phyloP scores from a whole-genome alignment of 2,888 invertebrate genomes.

The Macrosiphum euphorbiae region DNA sequence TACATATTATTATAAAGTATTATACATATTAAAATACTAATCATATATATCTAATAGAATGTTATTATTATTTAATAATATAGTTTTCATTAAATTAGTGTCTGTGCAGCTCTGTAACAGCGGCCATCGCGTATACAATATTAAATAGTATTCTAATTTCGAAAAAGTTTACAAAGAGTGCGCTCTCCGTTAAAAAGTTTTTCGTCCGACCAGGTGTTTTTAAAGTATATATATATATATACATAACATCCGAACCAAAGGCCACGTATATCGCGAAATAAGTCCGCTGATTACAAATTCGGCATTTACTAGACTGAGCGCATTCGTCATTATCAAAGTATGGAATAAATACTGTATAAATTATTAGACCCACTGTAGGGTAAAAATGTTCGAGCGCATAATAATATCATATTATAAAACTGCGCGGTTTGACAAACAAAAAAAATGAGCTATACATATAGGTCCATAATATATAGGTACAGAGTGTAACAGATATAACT shows the following conservation, averaged over 20 bases:
- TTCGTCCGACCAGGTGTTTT: not conserved
- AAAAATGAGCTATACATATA: not conserved
- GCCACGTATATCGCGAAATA: not conserved
- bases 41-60: not conserved
- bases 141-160: not conserved
- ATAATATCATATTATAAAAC: not conserved
- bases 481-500: no score
- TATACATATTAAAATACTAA: not conserved
- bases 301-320: not conserved
- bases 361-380: not conserved
- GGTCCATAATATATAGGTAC: not conserved
- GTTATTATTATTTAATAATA: no score
- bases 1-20: not conserved
- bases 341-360: not conserved
- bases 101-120: not conserved
- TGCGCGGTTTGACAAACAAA: constrained; percentile 8
- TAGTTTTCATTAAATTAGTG: not conserved
- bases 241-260: not conserved
- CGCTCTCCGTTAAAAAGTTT: not conserved
- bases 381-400: not conserved
- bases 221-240: not conserved
- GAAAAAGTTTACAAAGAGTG: not conserved
- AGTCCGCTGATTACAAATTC: not conserved
- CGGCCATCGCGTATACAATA: not conserved
- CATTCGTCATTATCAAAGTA: not conserved